phyloP scores from a whole-genome alignment of 2,888 invertebrate species.

The Calephelis perditalis region DNA sequence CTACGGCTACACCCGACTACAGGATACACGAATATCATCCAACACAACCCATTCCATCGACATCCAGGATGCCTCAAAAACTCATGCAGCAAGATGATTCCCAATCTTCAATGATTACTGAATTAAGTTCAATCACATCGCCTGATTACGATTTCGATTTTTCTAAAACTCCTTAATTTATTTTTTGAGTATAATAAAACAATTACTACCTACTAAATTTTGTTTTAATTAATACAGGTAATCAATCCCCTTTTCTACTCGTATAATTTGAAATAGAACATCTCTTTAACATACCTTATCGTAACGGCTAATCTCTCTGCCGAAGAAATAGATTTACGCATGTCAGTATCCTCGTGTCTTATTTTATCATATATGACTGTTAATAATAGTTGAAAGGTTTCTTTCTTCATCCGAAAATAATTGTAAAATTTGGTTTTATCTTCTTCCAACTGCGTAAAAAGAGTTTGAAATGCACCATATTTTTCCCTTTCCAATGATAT shows the following conservation, averaged over 20 bases:
- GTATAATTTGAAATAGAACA: conserved; percentile 14
- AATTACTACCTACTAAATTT: conserved; percentile 31
- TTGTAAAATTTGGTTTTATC: too few relatives aligned
- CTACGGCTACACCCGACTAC: conserved; percentile 28
- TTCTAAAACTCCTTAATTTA: conserved; percentile 28
- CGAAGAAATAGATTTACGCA: conserved; percentile 32
- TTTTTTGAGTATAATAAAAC: conserved; percentile 3
- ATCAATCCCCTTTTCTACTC: conserved; percentile 3
- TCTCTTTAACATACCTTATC: conserved; percentile 23
- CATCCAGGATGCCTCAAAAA: conserved; percentile 2
- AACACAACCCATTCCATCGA: conserved; percentile 26
- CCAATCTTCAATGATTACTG: conserved; percentile 30
- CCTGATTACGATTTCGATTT: conserved; percentile 30
- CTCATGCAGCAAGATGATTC: conserved; percentile 31
- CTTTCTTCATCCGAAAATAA: conserved; percentile 25
- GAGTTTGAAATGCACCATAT: too few relatives aligned
- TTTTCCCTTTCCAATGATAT: conserved; percentile 36
- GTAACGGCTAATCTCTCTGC: conserved; percentile 32
- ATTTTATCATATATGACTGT: conserved; percentile 29
- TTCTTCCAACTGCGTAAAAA: too few relatives aligned
- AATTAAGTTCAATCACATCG: conserved; percentile 30
- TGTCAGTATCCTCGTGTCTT: conserved; percentile 31
- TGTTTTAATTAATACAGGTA: conserved; percentile 27
- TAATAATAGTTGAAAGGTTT: conserved; percentile 31
- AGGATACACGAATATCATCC: conserved; percentile 17